Percentiles rank a stretch among this genome's conserved stretches.
Evolutionary conservation across 2,113 vertebrate genomes (phyloP).

Genomic region (Diphyllodes magnificus): DNA sequence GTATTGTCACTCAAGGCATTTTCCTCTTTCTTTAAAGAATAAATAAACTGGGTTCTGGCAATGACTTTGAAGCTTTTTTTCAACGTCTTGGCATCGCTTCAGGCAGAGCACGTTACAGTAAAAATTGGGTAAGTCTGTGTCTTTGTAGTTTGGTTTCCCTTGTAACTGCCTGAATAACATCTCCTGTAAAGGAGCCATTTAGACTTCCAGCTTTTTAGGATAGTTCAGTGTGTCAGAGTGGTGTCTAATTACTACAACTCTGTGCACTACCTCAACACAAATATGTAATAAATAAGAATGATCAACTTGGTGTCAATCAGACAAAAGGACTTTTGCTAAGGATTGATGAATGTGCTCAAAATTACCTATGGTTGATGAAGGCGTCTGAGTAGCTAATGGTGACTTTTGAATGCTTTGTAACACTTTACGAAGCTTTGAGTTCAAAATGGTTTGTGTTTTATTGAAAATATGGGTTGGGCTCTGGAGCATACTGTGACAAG

Average conservation of each 20-base stretch:
- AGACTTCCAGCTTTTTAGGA: not conserved
- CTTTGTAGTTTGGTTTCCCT: not conserved
- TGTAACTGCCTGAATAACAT: not conserved
- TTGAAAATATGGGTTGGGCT: not conserved
- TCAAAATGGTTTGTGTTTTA: not conserved
- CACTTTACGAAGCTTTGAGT: not conserved
- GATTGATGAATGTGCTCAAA: not conserved
- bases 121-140: slow-evolving; percentile 81
- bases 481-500: not conserved
- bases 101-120: slow-evolving; percentile 91
- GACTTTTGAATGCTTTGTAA: not conserved
- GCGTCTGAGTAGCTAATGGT: not conserved
- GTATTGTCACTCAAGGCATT: not conserved
- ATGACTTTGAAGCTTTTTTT: slow-evolving; percentile 96
- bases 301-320: not conserved
- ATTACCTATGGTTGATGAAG: not conserved
- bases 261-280: not conserved
- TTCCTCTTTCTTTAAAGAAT: slow-evolving; percentile 77
- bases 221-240: not conserved
- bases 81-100: slow-evolving; percentile 92
- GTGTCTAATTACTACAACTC: not conserved
- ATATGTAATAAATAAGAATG: not conserved
- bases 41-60: slow-evolving; percentile 93
- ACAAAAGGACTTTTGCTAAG: not conserved
- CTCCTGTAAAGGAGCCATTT: not conserved